Evolutionary conservation across 53 echinoderm and acorn worm genomes (phyloP).

Genomic region (Luidia sarsii): DNA sequence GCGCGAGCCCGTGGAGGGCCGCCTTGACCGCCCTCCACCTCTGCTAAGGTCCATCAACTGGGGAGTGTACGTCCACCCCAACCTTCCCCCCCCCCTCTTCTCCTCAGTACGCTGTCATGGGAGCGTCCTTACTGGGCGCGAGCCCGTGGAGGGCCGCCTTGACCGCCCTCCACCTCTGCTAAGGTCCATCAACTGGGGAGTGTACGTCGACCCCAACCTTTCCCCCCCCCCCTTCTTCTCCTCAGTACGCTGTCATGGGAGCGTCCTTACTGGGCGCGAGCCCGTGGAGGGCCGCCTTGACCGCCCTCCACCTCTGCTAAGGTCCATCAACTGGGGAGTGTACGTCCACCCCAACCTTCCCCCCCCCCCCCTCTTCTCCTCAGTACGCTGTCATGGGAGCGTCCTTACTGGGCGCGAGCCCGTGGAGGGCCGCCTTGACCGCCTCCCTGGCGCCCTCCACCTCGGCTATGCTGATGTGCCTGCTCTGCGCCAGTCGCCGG

Average conservation of each 20-base stretch:
- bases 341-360: too few relatives aligned
- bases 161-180: constrained; percentile 68
- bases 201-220: too few relatives aligned
- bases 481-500: constrained; percentile 60
- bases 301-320: constrained; percentile 70
- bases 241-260: constrained; percentile 24
- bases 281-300: constrained; percentile 53
- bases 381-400: constrained; percentile 8
- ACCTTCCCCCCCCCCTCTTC: too few relatives aligned
- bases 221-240: too few relatives aligned
- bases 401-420: neutral
- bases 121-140: neutral
- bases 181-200: too few relatives aligned
- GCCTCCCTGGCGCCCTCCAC: constrained; percentile 68
- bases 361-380: too few relatives aligned
- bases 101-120: constrained; percentile 16
- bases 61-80: too few relatives aligned
- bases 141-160: constrained; percentile 46
- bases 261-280: neutral
- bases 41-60: too few relatives aligned
- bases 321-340: too few relatives aligned
- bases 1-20: too few relatives aligned
- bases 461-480: constrained; percentile 67
- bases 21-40: too few relatives aligned
- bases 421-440: constrained; percentile 56